Evolutionary conservation across 2,888 invertebrate species (phyloP).

Genomic region (Amphiduros pacificus): DNA sequence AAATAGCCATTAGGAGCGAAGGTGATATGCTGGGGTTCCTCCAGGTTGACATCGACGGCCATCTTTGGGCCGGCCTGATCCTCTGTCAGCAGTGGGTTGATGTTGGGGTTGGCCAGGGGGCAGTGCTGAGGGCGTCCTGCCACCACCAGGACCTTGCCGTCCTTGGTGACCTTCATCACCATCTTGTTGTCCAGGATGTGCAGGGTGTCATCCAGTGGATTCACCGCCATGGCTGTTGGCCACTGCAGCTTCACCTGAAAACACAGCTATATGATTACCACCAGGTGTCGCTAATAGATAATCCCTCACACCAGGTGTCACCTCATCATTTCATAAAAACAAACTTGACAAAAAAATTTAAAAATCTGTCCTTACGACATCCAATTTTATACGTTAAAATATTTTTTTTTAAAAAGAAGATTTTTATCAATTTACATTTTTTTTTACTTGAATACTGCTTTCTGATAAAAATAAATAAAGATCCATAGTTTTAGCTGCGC

Average conservation of each 20-base stretch:
- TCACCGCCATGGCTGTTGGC: conserved; percentile 95
- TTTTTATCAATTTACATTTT: too few relatives aligned
- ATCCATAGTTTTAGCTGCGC: too few relatives aligned
- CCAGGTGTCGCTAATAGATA: too few relatives aligned
- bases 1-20: conserved; percentile 91
- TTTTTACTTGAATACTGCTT: too few relatives aligned
- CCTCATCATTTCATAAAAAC: too few relatives aligned
- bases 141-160: conserved; percentile 81
- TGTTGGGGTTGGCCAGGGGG: conserved; percentile 70
- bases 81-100: conserved; percentile 45
- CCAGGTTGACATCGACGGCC: conserved; percentile 86
- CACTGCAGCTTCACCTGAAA: conserved; percentile 85
- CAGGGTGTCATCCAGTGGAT: conserved; percentile 89
- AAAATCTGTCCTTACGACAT: too few relatives aligned
- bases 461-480: too few relatives aligned
- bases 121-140: conserved; percentile 95
- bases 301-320: too few relatives aligned
- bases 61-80: conserved; percentile 59
- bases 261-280: too few relatives aligned
- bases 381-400: too few relatives aligned
- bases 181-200: conserved; percentile 90
- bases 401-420: too few relatives aligned
- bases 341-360: too few relatives aligned
- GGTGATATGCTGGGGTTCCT: conserved; percentile 84
- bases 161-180: conserved; percentile 86